Evolutionary conservation across 2,888 invertebrate species (phyloP), one percentile per base, ranked within the genome.

Genomic region (Unio delphinus): DNA sequence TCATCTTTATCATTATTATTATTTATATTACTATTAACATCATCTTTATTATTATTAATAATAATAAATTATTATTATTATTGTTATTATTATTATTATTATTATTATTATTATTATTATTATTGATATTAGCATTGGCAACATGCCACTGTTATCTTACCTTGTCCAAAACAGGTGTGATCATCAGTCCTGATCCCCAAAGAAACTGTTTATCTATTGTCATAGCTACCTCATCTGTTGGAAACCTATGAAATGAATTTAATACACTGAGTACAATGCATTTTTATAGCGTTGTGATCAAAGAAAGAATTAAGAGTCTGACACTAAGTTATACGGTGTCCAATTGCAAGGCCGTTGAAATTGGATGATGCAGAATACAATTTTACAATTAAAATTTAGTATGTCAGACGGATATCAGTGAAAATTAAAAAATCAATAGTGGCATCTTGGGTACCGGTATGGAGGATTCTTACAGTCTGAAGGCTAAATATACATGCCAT

Each of bases 161-260:
- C 76, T 79, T 55, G 55, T 79, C 72, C 58, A 85, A 60, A 11
- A 79, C 81, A 4, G 85, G 85, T 15, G 84, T 85, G n/a, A 90
- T 80, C 61, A 90, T 74, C 45, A 91, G 74, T 0, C 84, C 87
- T 20, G 87, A 78, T 11, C 90, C 90, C 86, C 89, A 87, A 60
- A 84, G 64, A 65, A 85, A 85, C 72, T 85, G 85, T 57, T 72
- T 64, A 67, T 84, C 83, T n/a, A 84, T 70, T 7, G 62, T 61
- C 64, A 77, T 70, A 0, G 84, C 78, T 7, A 65, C 62, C 28
- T 67, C 63, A 61, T 85, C 85, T 20, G n/a, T n/a, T 26, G 83
- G 78, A 64, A 79, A 83, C 63, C 82, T 81, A 60, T 23, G 66
- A 62, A 54, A 64, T 2, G 61, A 71, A 57, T 34, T 18, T 45